phyloP scores from a whole-genome alignment of 2,888 invertebrate genomes.

The Sepiola atlantica region DNA sequence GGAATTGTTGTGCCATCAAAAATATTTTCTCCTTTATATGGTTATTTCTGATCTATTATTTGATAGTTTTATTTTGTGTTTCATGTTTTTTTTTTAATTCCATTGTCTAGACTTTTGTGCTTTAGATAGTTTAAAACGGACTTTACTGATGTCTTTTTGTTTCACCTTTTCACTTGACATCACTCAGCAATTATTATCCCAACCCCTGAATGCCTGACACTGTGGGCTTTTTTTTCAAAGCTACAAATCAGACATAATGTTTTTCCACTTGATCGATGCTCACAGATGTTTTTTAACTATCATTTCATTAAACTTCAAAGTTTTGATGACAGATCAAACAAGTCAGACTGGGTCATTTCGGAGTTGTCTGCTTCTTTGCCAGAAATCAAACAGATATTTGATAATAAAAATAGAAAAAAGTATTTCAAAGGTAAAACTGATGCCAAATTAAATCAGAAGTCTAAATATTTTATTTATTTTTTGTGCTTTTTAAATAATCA shows the following conservation, averaged over 20 bases:
- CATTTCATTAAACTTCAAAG: slow-evolving; percentile 21
- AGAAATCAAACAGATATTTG: background rate
- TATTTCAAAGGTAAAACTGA: background rate
- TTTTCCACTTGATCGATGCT: slow-evolving; percentile 12
- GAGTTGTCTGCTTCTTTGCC: background rate
- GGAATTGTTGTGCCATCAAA: background rate
- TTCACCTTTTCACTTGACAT: slow-evolving; percentile 11
- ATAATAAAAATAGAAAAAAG: background rate
- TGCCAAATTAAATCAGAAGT: background rate
- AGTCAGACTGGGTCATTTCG: background rate
- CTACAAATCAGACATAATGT: slow-evolving; percentile 19
- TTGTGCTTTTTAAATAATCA: background rate
- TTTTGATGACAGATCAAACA: slow-evolving; percentile 15
- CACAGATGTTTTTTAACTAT: background rate
- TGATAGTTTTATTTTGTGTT: background rate
- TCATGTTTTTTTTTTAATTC: background rate
- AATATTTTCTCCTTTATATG: background rate
- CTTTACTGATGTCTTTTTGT: background rate
- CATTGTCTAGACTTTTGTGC: background rate
- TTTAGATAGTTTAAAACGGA: background rate
- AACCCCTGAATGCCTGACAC: background rate
- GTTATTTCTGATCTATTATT: background rate
- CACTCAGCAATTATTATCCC: background rate
- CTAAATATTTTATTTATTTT: background rate
- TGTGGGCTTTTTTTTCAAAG: background rate